These are phyloP conservation scores for Drosophila suzukii DNA, from an alignment of 1,140 invertebrate genomes.

Conservation along the genomic window DNA sequence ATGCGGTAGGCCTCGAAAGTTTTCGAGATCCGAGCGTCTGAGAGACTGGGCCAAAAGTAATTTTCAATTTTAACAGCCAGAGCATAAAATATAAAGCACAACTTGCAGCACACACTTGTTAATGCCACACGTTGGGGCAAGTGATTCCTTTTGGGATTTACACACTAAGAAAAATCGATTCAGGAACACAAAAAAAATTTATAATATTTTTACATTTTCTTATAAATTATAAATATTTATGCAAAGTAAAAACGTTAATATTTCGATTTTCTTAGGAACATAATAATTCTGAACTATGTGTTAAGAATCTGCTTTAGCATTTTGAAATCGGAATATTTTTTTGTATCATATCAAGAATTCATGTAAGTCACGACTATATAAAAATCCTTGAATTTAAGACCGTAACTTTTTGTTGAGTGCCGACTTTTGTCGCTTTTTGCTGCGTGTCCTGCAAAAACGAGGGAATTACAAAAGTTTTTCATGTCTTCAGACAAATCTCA, in stretches of 20 bases:
- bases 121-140: conserved; percentile 63
- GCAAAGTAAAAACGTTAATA: no score
- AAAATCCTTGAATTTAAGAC: not conserved
- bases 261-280: no score
- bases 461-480: conserved; percentile 76
- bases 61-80: conserved; percentile 80
- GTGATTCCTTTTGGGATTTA: conserved; percentile 27
- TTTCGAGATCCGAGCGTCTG: conserved; percentile 5
- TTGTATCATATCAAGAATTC: no score
- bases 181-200: not conserved
- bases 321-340: no score
- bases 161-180: not conserved
- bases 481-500: conserved; percentile 80
- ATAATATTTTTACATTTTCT: not conserved
- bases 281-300: no score
- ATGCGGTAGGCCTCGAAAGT: conserved; percentile 60
- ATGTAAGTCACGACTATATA: no score
- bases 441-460: conserved; percentile 74
- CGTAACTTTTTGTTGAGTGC: conserved; percentile 15
- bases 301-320: no score
- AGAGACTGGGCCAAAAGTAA: conserved; percentile 63
- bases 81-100: conserved; percentile 73
- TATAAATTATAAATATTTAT: no score
- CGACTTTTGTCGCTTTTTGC: conserved; percentile 50
- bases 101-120: conserved; percentile 62